phyloP scores from a whole-genome alignment of 2,797 vertebrate genomes.

The Dicrostonyx torquatus region DNA sequence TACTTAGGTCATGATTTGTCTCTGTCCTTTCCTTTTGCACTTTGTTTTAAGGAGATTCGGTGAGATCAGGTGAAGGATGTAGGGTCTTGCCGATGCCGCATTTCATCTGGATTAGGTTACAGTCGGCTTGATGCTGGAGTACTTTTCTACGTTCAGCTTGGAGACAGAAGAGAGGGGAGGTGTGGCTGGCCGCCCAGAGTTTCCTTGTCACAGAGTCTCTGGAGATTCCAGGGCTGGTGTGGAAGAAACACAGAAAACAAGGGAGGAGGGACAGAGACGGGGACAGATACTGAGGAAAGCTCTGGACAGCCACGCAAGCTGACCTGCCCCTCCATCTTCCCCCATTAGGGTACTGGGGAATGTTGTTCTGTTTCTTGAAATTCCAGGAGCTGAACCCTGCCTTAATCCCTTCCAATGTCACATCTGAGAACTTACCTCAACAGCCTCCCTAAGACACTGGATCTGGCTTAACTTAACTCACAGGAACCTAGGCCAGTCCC shows the following conservation, averaged over 20 bases:
- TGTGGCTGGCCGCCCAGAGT: background rate
- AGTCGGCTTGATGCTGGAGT: background rate
- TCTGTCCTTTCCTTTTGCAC: constrained; percentile 70
- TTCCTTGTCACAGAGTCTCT: background rate
- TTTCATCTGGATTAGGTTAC: constrained; percentile 71
- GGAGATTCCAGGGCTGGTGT: background rate
- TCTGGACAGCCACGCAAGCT: background rate
- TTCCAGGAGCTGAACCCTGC: background rate
- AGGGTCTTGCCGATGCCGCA: constrained; percentile 57
- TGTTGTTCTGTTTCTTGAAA: constrained; percentile 40
- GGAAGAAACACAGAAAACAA: background rate
- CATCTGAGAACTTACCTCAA: background rate
- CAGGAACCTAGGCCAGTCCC: background rate
- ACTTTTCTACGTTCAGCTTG: constrained; percentile 50
- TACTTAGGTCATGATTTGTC: constrained; percentile 70
- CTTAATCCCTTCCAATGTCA: constrained; percentile 45
- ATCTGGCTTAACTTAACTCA: constrained; percentile 24
- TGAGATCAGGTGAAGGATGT: constrained; percentile 63
- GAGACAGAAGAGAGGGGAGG: constrained; percentile 65
- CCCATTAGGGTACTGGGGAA: background rate
- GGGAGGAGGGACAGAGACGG: background rate
- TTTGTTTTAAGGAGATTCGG: constrained; percentile 69
- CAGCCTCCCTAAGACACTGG: background rate
- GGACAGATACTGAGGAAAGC: background rate
- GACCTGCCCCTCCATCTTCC: background rate